Base-by-base conservation (phyloP, 2,888 invertebrate genomes). In the Lithophane socia region DNA sequence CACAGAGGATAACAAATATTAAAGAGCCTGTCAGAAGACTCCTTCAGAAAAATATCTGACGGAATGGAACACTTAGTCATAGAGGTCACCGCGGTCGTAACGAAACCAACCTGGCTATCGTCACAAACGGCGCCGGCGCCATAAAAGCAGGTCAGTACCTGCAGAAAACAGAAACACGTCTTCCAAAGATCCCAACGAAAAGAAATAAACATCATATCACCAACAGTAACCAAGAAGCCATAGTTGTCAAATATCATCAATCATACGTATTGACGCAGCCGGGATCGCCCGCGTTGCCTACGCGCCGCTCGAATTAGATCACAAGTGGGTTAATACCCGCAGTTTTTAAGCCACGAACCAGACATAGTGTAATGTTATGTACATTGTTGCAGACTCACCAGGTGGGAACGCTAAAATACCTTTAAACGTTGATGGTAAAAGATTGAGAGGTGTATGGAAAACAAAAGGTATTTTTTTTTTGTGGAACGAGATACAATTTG, bases 281-380 rank as follows among this genome's bases (percentile, higher is more conserved):
- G 83, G 83, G 84, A 86, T 86, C 86, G 85, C 82, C 82, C 79
- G 83, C 69, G 76, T 75, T 82, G 87, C 90, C 89, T 83, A 85
- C 86, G 87, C 87, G 88, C 75, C 84, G 85, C 78, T 89, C 79
- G 85, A 93, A 93, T 93, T 94, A 94, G 92, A 90, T 65, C 89
- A 88, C 91, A 94, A 92, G 88, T 94, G 90, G 94, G 94, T 94
- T 94, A 94, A 94, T 93, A 93, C 89, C 89, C 91, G 87, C 77
- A 75, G 80, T 86, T 88, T 87, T 86, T 90, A 89, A 88, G 75
- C 86, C 87, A 77, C 79, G 77, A 66, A 84, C 84, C 86, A 87
- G 87, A 87, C 82, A 84, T 63, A 68, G 75, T 68, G 74, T 75
- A 18, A 65, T 82, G 84, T 89, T 91, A 90, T 92, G 92, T 92